Evolutionary conservation across 1,140 invertebrate species (phyloP).

Genomic region (Drosophila bifasciata): DNA sequence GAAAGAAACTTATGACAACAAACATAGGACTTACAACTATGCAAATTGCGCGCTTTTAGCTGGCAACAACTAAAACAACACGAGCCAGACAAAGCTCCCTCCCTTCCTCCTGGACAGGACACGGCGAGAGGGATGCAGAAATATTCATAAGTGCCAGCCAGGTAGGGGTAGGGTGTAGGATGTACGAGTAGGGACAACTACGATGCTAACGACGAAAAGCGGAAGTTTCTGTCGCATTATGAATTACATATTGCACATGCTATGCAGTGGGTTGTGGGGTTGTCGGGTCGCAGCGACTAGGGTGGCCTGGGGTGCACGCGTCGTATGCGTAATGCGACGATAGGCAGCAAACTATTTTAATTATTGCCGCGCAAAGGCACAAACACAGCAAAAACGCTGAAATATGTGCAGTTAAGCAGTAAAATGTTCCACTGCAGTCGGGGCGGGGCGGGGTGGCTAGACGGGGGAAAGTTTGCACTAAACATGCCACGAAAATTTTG

Average conservation of each 20-base stretch:
- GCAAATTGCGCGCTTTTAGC: slow-evolving; percentile 76
- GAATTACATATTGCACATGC: slow-evolving; percentile 62
- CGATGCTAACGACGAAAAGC: slow-evolving; percentile 22
- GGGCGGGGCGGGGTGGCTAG: not conserved
- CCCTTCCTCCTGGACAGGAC: too few relatives aligned
- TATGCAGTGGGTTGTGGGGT: too few relatives aligned
- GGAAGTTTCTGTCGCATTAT: slow-evolving; percentile 77
- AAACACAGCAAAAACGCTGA: slow-evolving; percentile 26
- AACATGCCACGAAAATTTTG: slow-evolving; percentile 31
- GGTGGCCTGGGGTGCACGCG: slow-evolving; percentile 10
- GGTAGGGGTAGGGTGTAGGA: too few relatives aligned
- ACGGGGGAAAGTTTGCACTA: slow-evolving; percentile 4
- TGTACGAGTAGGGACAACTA: too few relatives aligned
- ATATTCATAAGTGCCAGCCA: slow-evolving; percentile 79
- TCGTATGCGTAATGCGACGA: slow-evolving; percentile 74
- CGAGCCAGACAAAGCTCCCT: slow-evolving; percentile 14
- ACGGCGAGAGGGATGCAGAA: slow-evolving; percentile 29
- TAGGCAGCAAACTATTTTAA: slow-evolving; percentile 76
- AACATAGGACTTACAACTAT: slow-evolving; percentile 69
- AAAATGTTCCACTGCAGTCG: slow-evolving; percentile 1
- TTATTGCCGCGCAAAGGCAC: slow-evolving; percentile 65
- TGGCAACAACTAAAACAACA: slow-evolving; percentile 46
- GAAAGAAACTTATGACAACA: slow-evolving; percentile 45
- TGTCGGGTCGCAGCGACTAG: too few relatives aligned
- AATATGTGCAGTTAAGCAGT: slow-evolving; percentile 46